Evolutionary conservation across 2,113 vertebrate species (phyloP).

Genomic region (Poeciliopsis retropinna): DNA sequence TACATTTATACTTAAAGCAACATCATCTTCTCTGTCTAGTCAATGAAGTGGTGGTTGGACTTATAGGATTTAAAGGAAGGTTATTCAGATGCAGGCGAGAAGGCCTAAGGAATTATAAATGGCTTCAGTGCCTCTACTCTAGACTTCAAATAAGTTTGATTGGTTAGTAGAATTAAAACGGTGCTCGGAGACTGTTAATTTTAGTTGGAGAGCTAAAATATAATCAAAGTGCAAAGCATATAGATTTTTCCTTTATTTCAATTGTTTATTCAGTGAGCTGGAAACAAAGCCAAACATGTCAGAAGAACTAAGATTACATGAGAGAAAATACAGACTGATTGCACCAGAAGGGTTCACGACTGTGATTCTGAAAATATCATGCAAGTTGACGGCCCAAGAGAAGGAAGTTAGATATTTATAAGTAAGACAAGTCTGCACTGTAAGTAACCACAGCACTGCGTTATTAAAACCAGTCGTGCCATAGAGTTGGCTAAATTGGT

Average conservation of each 20-base stretch:
- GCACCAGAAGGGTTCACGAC: slow-evolving; percentile 27
- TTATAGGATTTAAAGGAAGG: no score
- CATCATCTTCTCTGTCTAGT: no score
- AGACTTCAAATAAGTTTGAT: not conserved
- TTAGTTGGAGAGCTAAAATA: not conserved
- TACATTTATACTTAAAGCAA: no score
- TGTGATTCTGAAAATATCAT: slow-evolving; percentile 50
- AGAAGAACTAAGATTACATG: slow-evolving; percentile 10
- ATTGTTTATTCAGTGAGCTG: not conserved
- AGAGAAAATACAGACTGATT: slow-evolving; percentile 28
- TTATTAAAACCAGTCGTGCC: slow-evolving; percentile 18
- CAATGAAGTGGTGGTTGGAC: no score
- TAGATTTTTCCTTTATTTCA: not conserved
- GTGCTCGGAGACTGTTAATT: not conserved
- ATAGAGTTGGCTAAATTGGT: slow-evolving; percentile 17
- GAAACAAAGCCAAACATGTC: not conserved
- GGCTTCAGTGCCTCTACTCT: not conserved
- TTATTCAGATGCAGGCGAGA: no score
- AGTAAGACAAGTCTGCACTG: slow-evolving; percentile 20
- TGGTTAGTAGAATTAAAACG: not conserved
- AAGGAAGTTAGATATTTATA: slow-evolving; percentile 31
- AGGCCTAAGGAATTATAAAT: no score
- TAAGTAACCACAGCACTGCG: slow-evolving; percentile 6
- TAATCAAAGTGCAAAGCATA: no score
- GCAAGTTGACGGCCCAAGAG: slow-evolving; percentile 30